Evolutionary conservation across 2,113 vertebrate species (phyloP).

Genomic region (Bujurquina vittata): DNA sequence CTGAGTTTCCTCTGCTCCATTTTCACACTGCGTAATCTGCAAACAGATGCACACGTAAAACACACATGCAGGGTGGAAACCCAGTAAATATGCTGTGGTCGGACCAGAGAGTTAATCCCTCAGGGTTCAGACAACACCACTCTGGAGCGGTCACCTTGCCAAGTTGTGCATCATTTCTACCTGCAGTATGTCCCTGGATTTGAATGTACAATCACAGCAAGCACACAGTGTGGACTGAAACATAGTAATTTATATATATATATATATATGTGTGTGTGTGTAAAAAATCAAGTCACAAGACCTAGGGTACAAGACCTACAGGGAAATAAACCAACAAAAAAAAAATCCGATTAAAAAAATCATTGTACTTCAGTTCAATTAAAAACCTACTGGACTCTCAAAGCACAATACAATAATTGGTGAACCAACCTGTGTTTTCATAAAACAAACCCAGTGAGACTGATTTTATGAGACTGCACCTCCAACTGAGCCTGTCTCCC

Average conservation of each 20-base stretch:
- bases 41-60: conserved; percentile 64
- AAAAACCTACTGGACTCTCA: conserved; percentile 28
- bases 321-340: conserved; percentile 27
- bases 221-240: conserved; percentile 14
- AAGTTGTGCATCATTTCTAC: conserved; percentile 27
- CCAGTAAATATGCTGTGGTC: conserved; percentile 44
- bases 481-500: conserved; percentile 1
- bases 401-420: conserved; percentile 34
- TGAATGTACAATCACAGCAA: conserved; percentile 18
- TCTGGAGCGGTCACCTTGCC: conserved; percentile 68
- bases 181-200: conserved; percentile 34
- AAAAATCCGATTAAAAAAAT: conserved; percentile 21
- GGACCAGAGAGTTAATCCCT: conserved; percentile 60
- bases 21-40: conserved; percentile 94
- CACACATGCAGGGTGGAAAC: conserved; percentile 47
- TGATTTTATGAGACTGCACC: conserved; percentile 18
- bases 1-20: conserved; percentile 99
- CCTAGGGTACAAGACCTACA: neutral
- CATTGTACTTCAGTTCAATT: conserved; percentile 21
- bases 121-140: conserved; percentile 38
- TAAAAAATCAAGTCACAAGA: neutral
- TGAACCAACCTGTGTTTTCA: conserved; percentile 32
- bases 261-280: neutral
- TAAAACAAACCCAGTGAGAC: conserved; percentile 14
- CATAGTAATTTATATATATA: neutral